A percentile compares a stretch with the other conserved stretches of the same genome.
These are phyloP conservation scores for Oxyura jamaicensis DNA, from an alignment of 2,113 vertebrate species.

Conservation along the genomic window DNA sequence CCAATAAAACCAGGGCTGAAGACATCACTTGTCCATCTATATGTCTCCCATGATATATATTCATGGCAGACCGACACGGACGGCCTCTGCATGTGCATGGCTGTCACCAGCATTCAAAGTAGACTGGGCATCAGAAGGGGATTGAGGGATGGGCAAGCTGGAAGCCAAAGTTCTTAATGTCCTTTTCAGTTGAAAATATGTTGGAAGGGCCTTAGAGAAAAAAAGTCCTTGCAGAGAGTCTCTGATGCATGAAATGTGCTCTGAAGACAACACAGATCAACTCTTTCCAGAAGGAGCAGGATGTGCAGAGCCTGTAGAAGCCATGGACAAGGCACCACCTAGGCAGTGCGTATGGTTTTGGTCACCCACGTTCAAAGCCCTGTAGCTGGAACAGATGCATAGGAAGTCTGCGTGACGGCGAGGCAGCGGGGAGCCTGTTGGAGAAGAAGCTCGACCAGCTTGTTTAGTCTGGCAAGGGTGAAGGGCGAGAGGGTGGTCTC, in stretches of 20 bases:
- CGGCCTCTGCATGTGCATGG: neutral
- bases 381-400: neutral
- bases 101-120: neutral
- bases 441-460: neutral
- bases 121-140: neutral
- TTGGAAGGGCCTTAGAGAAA: neutral
- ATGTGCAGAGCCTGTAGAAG: neutral
- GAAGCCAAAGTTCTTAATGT: neutral
- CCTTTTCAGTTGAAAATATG: neutral
- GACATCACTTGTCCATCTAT: neutral
- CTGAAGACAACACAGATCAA: neutral
- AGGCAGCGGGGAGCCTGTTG: neutral
- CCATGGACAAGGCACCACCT: neutral
- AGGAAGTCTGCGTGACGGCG: fast-evolving
- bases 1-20: neutral
- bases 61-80: neutral
- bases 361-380: neutral
- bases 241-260: neutral
- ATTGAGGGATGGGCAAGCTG: neutral
- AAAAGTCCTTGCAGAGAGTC: neutral
- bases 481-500: neutral
- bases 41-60: neutral
- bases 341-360: neutral
- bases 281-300: neutral
- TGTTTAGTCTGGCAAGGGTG: slow-evolving; percentile 29